phyloP scores from a whole-genome alignment of 2,888 invertebrate genomes.

The Podotricha telesiphe region DNA sequence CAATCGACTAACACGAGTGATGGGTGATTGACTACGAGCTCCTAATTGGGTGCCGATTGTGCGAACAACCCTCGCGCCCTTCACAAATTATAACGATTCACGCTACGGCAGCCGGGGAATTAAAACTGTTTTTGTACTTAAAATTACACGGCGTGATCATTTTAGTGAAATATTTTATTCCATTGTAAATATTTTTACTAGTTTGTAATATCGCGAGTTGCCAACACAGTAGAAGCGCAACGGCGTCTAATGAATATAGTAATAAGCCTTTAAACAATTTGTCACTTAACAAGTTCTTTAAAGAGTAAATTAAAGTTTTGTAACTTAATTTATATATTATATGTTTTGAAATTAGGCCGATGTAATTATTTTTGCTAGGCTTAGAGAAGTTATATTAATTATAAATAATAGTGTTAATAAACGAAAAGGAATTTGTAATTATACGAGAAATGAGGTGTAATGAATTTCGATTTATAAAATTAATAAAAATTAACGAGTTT shows the following conservation, averaged over 20 bases:
- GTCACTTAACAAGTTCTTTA: constrained; percentile 54
- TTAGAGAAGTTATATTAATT: constrained; percentile 72
- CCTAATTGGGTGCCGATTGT: constrained; percentile 49
- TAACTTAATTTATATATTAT: constrained; percentile 68
- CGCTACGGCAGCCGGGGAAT: constrained; percentile 32
- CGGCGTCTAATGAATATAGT: constrained; percentile 61
- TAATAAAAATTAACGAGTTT: constrained; percentile 83
- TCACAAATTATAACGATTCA: constrained; percentile 39
- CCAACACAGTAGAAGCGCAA: constrained; percentile 54
- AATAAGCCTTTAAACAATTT: constrained; percentile 66
- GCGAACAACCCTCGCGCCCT: constrained; percentile 41
- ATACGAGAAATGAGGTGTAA: constrained; percentile 76
- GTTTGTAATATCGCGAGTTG: constrained; percentile 49
- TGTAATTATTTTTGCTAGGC: constrained; percentile 74
- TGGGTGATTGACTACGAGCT: constrained; percentile 48
- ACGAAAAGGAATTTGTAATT: constrained; percentile 81
- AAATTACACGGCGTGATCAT: constrained; percentile 41
- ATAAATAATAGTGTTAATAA: constrained; percentile 73
- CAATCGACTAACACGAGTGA: constrained; percentile 43
- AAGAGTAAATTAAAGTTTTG: constrained; percentile 67
- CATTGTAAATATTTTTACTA: constrained; percentile 57
- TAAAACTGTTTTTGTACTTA: constrained; percentile 52
- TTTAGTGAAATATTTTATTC: constrained; percentile 36
- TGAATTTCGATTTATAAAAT: constrained; percentile 83
- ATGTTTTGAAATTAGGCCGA: constrained; percentile 68